Conservation (phyloP, 2,888 invertebrate species). For the Hylaea fasciaria region DNA sequence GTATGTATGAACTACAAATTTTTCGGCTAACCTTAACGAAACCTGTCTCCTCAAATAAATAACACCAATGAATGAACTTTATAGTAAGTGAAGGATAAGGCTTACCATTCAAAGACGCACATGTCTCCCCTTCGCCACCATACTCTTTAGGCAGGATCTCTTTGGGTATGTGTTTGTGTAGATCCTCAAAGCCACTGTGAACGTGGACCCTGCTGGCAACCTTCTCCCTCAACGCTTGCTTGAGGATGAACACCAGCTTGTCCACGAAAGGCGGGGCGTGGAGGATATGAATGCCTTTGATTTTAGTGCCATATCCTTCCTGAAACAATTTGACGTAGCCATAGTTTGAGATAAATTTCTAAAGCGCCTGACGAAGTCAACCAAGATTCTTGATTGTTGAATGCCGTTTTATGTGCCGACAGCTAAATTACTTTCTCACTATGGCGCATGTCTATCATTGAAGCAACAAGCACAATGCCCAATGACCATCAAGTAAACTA, state of each 20-base stretch:
- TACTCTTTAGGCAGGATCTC: conserved; percentile 74
- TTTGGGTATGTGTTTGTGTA: conserved; percentile 70
- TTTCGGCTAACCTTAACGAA: too few species aligned
- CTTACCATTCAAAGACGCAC: conserved; percentile 64
- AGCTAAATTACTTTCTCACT: too few species aligned
- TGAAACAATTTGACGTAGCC: conserved; percentile 45
- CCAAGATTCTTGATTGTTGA: too few species aligned
- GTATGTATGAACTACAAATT: too few species aligned
- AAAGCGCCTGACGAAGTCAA: too few species aligned
- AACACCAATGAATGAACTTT: not conserved
- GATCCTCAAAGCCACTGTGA: conserved; percentile 66
- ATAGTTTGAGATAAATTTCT: not conserved
- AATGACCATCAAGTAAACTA: too few species aligned
- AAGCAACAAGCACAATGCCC: too few species aligned
- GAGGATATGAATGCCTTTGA: conserved; percentile 76
- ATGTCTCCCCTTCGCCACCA: conserved; percentile 63
- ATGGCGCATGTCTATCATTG: too few species aligned
- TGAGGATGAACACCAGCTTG: conserved; percentile 66
- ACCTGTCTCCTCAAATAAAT: too few species aligned
- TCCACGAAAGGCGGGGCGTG: conserved; percentile 75
- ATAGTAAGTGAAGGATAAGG: conserved; percentile 2
- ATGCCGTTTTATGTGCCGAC: too few species aligned
- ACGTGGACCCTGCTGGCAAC: conserved; percentile 72
- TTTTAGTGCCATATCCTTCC: conserved; percentile 76
- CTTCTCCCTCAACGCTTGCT: conserved; percentile 72